Base-by-base conservation (phyloP, 1,140 invertebrate genomes). In the Zaprionus tsacasi region DNA sequence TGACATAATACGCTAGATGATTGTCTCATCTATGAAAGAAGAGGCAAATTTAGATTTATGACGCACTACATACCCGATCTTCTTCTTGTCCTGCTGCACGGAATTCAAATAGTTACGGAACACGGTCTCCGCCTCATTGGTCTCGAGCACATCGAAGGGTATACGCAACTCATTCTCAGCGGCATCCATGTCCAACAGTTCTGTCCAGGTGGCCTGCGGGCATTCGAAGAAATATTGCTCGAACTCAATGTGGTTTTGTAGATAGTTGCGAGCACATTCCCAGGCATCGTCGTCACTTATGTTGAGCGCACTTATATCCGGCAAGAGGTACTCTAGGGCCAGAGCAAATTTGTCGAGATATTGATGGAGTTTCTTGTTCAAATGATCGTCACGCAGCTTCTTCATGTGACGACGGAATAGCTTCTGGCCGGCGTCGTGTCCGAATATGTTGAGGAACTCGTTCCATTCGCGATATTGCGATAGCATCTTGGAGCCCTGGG, bases 31-130 rank as follows among this genome's bases (percentile, higher is more conserved):
- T 15, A 3, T 40, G 13, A 40, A n/a, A 40, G 13, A 40, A 2
- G 38, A n/a, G 2, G 4, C 38, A n/a, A 40, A 40, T 40, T 7
- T 40, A 6, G n/a, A 13, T 30, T n/a, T 7, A 40, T 30, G 3
- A 30, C 27, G 27, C 27, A 30, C 27, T 30, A 59, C 96, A 95
- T 94, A 98, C 97, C 98, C 97, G 87, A 96, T 94, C 93, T 97
- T 96, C 91, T 97, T 96, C 85, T 98, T 96, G 91, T 98, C 97
- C 91, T 97, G 96, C 90, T 99, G 97, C 30, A 99, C 94, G 57
- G 96, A 95, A 92, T 98, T 97, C 27, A 98, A 95, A 93, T 98
- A 98, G 87, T 97, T 98, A 91, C 96, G 96, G 93, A 98, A 99
- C 8, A 98, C 96, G 1, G 95, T 96, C 93, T 98, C 97, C 12